Evolutionary conservation across 2,113 vertebrate species (phyloP), one percentile per base, ranked within the genome.

Genomic region (Bostrychus sinensis): DNA sequence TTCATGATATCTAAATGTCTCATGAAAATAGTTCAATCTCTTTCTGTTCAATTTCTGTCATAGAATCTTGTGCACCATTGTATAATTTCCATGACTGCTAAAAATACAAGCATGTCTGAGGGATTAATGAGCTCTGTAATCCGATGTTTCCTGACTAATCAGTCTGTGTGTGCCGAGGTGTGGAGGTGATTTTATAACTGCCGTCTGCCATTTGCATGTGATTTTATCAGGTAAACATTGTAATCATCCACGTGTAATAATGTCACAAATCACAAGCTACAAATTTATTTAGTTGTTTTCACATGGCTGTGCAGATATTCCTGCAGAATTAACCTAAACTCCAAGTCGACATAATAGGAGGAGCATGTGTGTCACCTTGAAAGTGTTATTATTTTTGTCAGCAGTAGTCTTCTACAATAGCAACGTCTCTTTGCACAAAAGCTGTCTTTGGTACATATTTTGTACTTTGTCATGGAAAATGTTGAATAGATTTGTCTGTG

Each of bases 141-240:
- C 32, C 4, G n/a, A 5, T 20, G 51, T 36, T 32, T 55, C 51
- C 32, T 30, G 48, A 28, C 43, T 22, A 46, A 46, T 51, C 25
- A 51, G 14, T 28, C 9, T 36, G 53, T 36, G 32, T 36, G 26
- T 45, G 19, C 17, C 1, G 9, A 34, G 11, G 17, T 36, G 26
- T 36, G 53, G 28, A 55, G 48, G 48, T 30, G 17, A 39, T 55
- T 55, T 53, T 19, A 28, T 36, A 32, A 36, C 53, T 20, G 30
- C 30, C 9, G 10, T 8, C 16, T 36, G 53, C 34, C 53, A 55
- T 32, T 34, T 32, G 28, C 30, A 34, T 55, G 53, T 20, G 53
- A 55, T 55, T 55, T 55, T 55, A 55, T 55, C 32, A 36, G 30
- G 19, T 36, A 20, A 36, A 55, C 30, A 55, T 32, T 53, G 50